Evolutionary conservation across 2,113 vertebrate genomes (phyloP).

Genomic region (Upupa epops): DNA sequence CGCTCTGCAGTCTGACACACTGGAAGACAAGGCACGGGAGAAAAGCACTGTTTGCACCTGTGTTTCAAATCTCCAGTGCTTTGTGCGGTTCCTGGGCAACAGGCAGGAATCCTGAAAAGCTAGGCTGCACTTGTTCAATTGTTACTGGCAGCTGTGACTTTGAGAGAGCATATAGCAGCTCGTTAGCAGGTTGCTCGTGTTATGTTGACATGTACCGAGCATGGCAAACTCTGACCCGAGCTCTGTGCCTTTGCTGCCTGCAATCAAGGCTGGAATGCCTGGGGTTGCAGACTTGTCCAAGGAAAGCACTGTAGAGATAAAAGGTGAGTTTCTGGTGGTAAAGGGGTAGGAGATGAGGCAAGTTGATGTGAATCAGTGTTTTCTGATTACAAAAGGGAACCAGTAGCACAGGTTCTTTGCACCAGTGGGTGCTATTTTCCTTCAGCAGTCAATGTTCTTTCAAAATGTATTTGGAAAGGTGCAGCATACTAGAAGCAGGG

Average conservation of each 20-base stretch:
- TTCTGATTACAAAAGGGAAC: background rate
- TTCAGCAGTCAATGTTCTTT: background rate
- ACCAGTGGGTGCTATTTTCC: background rate
- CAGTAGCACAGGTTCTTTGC: background rate
- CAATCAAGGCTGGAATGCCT: background rate
- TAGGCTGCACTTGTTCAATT: slow-evolving; percentile 74
- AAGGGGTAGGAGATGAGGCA: slow-evolving; percentile 14
- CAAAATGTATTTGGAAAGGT: background rate
- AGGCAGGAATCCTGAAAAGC: slow-evolving; percentile 75
- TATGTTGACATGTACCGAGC: slow-evolving; percentile 55
- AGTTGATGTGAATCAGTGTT: background rate
- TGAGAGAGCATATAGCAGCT: slow-evolving; percentile 53
- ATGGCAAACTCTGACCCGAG: slow-evolving; percentile 40
- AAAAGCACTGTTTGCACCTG: slow-evolving; percentile 73
- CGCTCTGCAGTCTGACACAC: slow-evolving; percentile 3
- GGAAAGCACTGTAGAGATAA: background rate
- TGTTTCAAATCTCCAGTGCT: slow-evolving; percentile 72
- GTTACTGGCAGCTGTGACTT: slow-evolving; percentile 74
- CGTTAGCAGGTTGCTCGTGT: slow-evolving; percentile 70
- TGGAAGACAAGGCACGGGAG: slow-evolving; percentile 11
- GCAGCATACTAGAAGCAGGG: background rate
- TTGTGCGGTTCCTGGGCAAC: slow-evolving; percentile 78
- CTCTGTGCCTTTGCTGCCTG: background rate
- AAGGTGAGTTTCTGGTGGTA: slow-evolving; percentile 17
- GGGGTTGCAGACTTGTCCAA: background rate